Conservation (phyloP, 2,113 vertebrate genomes). For the Bolborhynchus lineola region DNA sequence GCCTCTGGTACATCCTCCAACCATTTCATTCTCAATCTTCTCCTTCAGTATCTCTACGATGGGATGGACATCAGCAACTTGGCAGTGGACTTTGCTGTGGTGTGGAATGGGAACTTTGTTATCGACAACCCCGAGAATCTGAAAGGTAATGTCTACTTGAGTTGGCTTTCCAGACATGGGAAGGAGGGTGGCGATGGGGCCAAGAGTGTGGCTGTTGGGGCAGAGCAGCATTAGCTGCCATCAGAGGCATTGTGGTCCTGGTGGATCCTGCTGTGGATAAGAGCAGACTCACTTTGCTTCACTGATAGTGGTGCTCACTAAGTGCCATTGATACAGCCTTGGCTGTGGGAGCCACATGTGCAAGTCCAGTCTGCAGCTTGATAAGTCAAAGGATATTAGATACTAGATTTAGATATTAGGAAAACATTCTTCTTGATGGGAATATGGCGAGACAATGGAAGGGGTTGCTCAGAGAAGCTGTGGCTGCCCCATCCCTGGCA, state of each 20-base stretch:
- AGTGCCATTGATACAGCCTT: background rate
- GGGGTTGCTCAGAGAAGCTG: background rate
- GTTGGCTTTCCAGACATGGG: fast-evolving
- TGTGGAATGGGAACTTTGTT: slow-evolving; percentile 98
- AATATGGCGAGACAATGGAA: background rate
- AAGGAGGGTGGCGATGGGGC: background rate
- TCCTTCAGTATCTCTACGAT: slow-evolving; percentile 90
- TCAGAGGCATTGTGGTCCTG: fast-evolving
- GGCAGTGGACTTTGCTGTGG: slow-evolving; percentile 94
- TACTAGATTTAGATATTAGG: background rate
- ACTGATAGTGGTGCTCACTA: fast-evolving
- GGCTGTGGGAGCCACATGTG: background rate
- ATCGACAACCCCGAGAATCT: slow-evolving; percentile 96
- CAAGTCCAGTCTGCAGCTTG: fast-evolving
- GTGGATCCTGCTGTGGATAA: background rate
- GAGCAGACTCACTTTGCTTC: background rate
- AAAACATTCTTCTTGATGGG: background rate
- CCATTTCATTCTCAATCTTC: background rate
- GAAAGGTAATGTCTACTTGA: slow-evolving; percentile 79
- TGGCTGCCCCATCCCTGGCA: background rate
- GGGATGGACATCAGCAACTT: slow-evolving; percentile 94
- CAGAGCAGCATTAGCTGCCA: background rate
- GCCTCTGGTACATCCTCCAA: background rate
- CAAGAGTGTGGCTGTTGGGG: background rate
- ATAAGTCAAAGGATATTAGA: background rate